phyloP scores from a whole-genome alignment of 2,888 invertebrate species.

The Nomada ruficornis region DNA sequence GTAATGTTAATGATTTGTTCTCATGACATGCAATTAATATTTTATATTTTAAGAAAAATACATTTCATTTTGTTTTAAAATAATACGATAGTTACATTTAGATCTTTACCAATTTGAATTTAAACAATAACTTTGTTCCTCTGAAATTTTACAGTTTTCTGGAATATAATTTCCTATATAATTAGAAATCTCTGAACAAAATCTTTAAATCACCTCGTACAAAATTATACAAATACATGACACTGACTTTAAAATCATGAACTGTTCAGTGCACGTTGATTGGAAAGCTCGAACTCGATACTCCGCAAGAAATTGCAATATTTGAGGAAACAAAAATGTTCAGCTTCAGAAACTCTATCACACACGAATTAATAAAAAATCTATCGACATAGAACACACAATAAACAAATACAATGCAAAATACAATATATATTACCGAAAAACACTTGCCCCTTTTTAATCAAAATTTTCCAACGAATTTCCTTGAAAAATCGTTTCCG shows the following conservation, averaged over 20 bases:
- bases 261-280: neutral
- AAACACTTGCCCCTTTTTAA: too few species aligned
- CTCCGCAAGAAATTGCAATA: neutral
- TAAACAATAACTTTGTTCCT: neutral
- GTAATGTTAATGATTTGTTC: too few species aligned
- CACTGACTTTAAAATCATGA: neutral
- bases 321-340: neutral
- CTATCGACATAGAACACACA: neutral
- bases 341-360: neutral
- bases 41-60: neutral
- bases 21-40: too few species aligned
- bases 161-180: neutral
- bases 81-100: neutral
- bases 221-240: too few species aligned
- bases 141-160: neutral
- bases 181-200: neutral
- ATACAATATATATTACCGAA: too few species aligned
- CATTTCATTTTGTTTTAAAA: neutral
- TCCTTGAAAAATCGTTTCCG: neutral
- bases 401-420: neutral
- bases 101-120: neutral
- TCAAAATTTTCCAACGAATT: neutral
- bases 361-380: neutral
- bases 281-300: conserved; percentile 6
- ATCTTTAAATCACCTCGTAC: too few species aligned